Evolutionary conservation across 2,797 vertebrate genomes (phyloP), one percentile per base, ranked within the genome.

Genomic region (Selene dorsalis): DNA sequence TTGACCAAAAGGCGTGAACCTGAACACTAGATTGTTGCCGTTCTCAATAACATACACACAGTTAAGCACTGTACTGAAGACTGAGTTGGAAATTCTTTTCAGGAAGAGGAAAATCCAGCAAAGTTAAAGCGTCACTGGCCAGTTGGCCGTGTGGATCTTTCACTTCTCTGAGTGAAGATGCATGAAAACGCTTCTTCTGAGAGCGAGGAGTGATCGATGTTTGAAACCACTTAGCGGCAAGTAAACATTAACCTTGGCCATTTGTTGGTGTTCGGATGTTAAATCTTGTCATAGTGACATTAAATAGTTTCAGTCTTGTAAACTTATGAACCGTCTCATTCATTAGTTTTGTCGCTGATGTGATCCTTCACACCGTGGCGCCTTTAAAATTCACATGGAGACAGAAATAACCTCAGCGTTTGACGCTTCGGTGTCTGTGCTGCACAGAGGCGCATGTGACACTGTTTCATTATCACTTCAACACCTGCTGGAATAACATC

Each of bases 1-100:
- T 93, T 94, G 88, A 93, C 80, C 41, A 32, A 59, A 78, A 62
- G 77, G 59, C 83, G 76, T 65, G 39, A 74, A 72, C 58, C 68
- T 77, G 75, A 82, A 83, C 67, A 69, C 73, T 17, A 48, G 30
- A 65, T 22, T 1, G 28, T 28, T 10, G 69, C 48, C 26, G 39
- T 71, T 61, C 52, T 45, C 64, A 69, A 26, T 14, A 66, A 22
- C 32, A 39, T 28, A 48, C 6, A 32, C 55, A 35, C 20, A 35
- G 57, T 63, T 39, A 74, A 75, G 28, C 73, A 69, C 81, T 66
- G 48, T 6, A 11, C 6, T 59, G 6, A 35, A 5, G 57, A 26
- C 28, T 4, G 32, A 65, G 26, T 5, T 35, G 50, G 61, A 61
- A 59, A 57, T 48, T 69, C 6, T 63, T 73, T 81, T 62, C 55